phyloP scores from a whole-genome alignment of 2,797 vertebrate species.

The Pipistrellus nathusii region DNA sequence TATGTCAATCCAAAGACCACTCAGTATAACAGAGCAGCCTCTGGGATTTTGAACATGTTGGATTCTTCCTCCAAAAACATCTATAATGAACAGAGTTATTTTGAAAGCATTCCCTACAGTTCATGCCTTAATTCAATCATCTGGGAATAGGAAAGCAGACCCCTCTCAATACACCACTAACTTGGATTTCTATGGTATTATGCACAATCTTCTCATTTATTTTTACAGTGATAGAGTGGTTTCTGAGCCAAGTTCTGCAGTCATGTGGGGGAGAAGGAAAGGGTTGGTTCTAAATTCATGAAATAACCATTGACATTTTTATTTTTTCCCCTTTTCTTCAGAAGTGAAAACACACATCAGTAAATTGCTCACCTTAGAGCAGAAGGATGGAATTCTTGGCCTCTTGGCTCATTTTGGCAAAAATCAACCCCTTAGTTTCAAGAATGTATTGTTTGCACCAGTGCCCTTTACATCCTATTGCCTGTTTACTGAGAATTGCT shows the following conservation, averaged over 20 bases:
- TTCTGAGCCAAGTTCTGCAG: constrained; percentile 75
- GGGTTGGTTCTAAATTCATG: constrained; percentile 53
- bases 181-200: constrained; percentile 75
- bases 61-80: constrained; percentile 71
- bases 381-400: not conserved
- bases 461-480: constrained; percentile 11
- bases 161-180: constrained; percentile 66
- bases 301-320: constrained; percentile 31
- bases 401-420: not conserved
- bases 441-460: not conserved
- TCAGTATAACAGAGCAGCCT: constrained; percentile 55
- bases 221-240: constrained; percentile 65
- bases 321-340: constrained; percentile 51
- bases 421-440: constrained; percentile 4
- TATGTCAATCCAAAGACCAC: constrained; percentile 76
- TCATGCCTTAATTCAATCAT: constrained; percentile 76
- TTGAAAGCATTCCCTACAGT: constrained; percentile 75
- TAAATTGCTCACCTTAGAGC: not conserved
- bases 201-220: constrained; percentile 79
- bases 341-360: constrained; percentile 28
- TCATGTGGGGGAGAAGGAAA: constrained; percentile 17
- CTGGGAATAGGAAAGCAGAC: constrained; percentile 78
- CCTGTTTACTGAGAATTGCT: not conserved
- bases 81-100: constrained; percentile 78
- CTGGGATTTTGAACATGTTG: constrained; percentile 61